A percentile compares a stretch with the other conserved stretches of the same genome.
These are phyloP conservation scores for Marcusenius ussheri DNA, from an alignment of 2,113 vertebrate genomes.

Conservation along the genomic window DNA sequence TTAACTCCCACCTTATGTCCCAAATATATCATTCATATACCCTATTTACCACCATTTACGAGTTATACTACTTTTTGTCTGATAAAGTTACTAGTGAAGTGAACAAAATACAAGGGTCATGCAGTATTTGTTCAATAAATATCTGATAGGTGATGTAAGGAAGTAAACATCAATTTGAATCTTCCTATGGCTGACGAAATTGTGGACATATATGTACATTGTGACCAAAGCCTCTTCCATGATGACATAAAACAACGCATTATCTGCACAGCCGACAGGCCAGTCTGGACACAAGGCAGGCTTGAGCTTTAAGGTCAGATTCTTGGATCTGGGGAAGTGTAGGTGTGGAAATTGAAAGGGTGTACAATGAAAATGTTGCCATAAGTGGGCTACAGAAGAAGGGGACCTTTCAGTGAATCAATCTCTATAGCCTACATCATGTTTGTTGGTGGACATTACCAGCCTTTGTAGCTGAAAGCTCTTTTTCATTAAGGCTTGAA, in stretches of 20 bases:
- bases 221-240: slow-evolving; percentile 24
- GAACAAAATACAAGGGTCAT: background rate
- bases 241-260: slow-evolving; percentile 25
- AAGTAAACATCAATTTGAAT: background rate
- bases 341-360: slow-evolving; percentile 48
- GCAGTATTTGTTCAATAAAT: background rate
- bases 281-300: slow-evolving; percentile 4
- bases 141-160: background rate
- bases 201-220: background rate
- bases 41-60: background rate
- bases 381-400: slow-evolving; percentile 44
- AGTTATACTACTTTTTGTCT: background rate
- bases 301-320: slow-evolving; percentile 43
- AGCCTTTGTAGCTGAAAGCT: background rate
- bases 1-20: background rate
- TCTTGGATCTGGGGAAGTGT: slow-evolving; percentile 33
- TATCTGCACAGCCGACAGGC: slow-evolving; percentile 20
- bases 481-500: background rate
- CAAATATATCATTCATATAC: background rate
- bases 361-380: slow-evolving; percentile 36
- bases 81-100: background rate
- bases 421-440: slow-evolving; percentile 5
- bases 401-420: slow-evolving; percentile 36
- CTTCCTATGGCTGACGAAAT: background rate
- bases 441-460: background rate